A percentile compares a stretch with the other conserved stretches of the same genome.
These are phyloP conservation scores for Lasioglossum pauxillum DNA, from an alignment of 2,888 invertebrate species.

Conservation along the genomic window DNA sequence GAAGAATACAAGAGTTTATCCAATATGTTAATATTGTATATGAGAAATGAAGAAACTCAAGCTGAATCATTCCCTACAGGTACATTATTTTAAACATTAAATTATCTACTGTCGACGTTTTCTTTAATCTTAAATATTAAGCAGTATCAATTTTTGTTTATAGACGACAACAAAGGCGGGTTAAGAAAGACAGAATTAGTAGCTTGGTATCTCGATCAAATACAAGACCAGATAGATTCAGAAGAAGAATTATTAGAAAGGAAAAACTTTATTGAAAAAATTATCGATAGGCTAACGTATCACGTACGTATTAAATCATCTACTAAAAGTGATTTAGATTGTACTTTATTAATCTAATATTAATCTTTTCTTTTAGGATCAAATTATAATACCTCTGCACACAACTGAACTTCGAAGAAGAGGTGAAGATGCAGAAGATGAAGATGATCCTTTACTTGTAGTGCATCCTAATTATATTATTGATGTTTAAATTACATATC, in stretches of 20 bases:
- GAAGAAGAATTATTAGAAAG: conserved; percentile 96
- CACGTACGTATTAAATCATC: conserved; percentile 87
- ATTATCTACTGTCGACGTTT: background rate
- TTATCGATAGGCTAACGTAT: conserved; percentile 95
- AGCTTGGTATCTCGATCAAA: conserved; percentile 96
- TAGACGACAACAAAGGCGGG: conserved; percentile 86
- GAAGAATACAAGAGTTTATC: conserved; percentile 97
- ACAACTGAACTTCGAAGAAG: conserved; percentile 86
- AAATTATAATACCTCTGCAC: conserved; percentile 92
- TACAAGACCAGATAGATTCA: conserved; percentile 94
- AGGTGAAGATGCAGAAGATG: conserved; percentile 86
- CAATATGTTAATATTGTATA: conserved; percentile 95
- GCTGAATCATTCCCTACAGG: conserved; percentile 87
- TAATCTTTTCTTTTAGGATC: conserved; percentile 87
- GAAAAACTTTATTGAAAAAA: conserved; percentile 96
- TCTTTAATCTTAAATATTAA: background rate
- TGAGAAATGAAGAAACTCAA: conserved; percentile 93
- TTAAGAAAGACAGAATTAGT: conserved; percentile 93
- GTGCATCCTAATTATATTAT: conserved; percentile 98
- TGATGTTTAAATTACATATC: conserved; percentile 85
- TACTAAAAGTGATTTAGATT: conserved; percentile 2
- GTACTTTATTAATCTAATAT: conserved; percentile 1
- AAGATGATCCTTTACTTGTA: conserved; percentile 93
- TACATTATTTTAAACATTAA: background rate
- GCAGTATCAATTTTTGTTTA: background rate